Evolutionary conservation across 2,797 vertebrate genomes (phyloP).

Genomic region (Meda fulgida): DNA sequence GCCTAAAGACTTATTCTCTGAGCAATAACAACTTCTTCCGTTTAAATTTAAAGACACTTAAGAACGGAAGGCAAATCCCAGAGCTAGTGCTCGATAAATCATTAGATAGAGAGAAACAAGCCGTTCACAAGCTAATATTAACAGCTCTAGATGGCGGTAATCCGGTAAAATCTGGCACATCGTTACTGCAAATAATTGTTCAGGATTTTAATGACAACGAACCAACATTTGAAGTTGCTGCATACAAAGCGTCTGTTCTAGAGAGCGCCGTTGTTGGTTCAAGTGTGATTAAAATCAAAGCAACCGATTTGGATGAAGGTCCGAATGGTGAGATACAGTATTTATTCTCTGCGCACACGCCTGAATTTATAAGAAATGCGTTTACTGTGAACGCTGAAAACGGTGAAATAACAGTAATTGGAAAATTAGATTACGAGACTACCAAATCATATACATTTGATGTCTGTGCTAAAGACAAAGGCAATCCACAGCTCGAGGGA

Average conservation of each 20-base stretch:
- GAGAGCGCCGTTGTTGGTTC: conserved; percentile 51
- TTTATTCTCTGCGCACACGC: conserved; percentile 46
- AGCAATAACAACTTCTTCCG: conserved; percentile 67
- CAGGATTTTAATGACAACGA: conserved; percentile 65
- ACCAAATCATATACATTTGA: conserved; percentile 61
- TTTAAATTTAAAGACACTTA: conserved; percentile 24
- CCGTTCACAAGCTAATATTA: conserved; percentile 56
- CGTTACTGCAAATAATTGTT: conserved; percentile 54
- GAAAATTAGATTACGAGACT: conserved; percentile 72
- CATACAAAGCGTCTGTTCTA: conserved; percentile 53
- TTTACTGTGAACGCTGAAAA: conserved; percentile 64
- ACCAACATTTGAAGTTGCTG: conserved; percentile 57
- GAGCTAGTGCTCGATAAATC: conserved; percentile 62
- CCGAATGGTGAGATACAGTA: conserved; percentile 57
- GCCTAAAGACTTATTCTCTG: conserved; percentile 65
- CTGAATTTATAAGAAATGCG: conserved; percentile 37
- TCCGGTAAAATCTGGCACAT: conserved; percentile 59
- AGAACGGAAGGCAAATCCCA: conserved; percentile 58
- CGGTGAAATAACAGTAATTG: conserved; percentile 69
- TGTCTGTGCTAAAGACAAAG: conserved; percentile 73
- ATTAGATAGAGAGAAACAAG: conserved; percentile 61
- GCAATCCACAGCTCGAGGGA: conserved; percentile 65
- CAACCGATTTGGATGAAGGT: conserved; percentile 58
- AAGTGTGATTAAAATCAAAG: conserved; percentile 51
- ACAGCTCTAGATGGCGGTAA: conserved; percentile 63